These are phyloP conservation scores for Melipona beecheii DNA, from an alignment of 2,888 invertebrate species.

Conservation along the genomic window DNA sequence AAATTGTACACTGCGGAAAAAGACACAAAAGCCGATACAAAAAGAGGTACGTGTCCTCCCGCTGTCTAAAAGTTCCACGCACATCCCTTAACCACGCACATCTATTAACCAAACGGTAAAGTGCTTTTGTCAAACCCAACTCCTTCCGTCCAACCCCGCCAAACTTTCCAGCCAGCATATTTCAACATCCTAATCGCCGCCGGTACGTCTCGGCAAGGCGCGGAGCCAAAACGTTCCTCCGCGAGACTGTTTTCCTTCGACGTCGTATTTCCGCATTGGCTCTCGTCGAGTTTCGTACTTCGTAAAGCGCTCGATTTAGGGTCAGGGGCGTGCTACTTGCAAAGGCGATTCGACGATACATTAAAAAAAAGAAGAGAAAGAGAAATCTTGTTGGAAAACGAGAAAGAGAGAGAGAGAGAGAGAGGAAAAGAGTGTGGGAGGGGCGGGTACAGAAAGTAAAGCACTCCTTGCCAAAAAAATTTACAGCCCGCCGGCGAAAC, in stretches of 20 bases:
- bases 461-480: conserved; percentile 48
- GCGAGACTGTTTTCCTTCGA: conserved; percentile 2
- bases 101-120: neutral
- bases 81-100: neutral
- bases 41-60: neutral
- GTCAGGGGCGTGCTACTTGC: neutral
- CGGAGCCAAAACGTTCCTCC: neutral
- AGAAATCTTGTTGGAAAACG: neutral
- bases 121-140: neutral
- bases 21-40: neutral
- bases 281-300: conserved; percentile 4
- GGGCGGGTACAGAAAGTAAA: conserved; percentile 13
- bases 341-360: conserved; percentile 22
- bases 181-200: neutral
- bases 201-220: neutral
- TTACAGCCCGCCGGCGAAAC: conserved; percentile 32
- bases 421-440: neutral
- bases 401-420: neutral
- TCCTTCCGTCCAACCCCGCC: neutral
- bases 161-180: neutral
- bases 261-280: neutral
- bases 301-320: conserved; percentile 41
- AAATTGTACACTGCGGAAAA: too few relatives aligned
- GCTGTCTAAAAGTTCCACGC: too few relatives aligned
- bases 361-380: conserved; percentile 2